These are phyloP conservation scores for Muntiacus reevesi DNA, from an alignment of 2,113 vertebrate genomes.

Conservation along the genomic window DNA sequence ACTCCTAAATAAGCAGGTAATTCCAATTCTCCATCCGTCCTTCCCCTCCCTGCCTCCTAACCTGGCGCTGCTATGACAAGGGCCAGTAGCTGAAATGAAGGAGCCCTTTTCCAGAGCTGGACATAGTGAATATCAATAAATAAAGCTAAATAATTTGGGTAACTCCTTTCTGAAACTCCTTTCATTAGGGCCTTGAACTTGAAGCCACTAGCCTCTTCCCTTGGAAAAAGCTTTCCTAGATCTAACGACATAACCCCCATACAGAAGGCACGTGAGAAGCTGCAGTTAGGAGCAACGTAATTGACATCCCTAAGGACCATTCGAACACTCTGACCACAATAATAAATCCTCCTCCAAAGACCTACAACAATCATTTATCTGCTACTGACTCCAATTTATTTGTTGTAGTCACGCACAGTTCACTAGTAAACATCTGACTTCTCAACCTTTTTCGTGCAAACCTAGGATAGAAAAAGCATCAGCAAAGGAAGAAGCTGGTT, in stretches of 20 bases:
- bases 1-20: neutral
- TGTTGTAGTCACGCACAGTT: neutral
- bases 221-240: neutral
- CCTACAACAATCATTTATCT: neutral
- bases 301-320: neutral
- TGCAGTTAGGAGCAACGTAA: neutral
- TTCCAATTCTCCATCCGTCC: neutral
- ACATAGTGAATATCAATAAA: neutral
- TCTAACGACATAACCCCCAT: neutral
- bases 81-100: neutral
- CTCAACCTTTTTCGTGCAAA: neutral
- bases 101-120: neutral
- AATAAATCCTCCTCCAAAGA: constrained; percentile 45
- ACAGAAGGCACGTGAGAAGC: neutral
- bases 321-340: neutral
- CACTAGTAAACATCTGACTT: neutral
- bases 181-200: neutral
- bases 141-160: neutral
- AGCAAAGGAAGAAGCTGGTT: neutral
- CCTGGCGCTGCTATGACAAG: neutral
- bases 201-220: neutral
- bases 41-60: neutral
- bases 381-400: neutral
- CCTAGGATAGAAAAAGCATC: neutral
- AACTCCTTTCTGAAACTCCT: neutral